Evolutionary conservation across 2,888 invertebrate genomes (phyloP).

Genomic region (Polylopha cassiicola): DNA sequence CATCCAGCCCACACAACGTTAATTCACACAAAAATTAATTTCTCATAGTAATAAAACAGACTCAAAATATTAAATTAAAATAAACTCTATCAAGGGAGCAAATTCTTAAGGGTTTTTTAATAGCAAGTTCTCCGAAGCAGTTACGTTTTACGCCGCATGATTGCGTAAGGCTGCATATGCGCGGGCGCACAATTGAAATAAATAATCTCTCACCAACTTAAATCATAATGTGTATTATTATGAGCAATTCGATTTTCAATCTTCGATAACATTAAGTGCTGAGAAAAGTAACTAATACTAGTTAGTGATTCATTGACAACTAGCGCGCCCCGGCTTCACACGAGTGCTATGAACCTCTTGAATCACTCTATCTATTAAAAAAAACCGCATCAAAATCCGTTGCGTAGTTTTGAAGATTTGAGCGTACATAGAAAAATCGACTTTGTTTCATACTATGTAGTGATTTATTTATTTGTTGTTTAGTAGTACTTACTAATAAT

Average conservation of each 20-base stretch:
- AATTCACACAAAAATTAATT: too few relatives aligned
- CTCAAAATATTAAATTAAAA: slow-evolving; percentile 10
- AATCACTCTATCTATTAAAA: too few relatives aligned
- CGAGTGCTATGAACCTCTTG: too few relatives aligned
- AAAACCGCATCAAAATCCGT: too few relatives aligned
- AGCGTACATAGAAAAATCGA: too few relatives aligned
- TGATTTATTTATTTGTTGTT: too few relatives aligned
- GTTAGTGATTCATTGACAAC: not conserved
- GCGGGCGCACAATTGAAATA: slow-evolving; percentile 32
- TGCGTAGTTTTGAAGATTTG: too few relatives aligned
- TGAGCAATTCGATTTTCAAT: not conserved
- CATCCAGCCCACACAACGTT: too few relatives aligned
- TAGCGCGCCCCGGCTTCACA: too few relatives aligned
- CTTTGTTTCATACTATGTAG: too few relatives aligned
- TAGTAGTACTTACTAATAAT: too few relatives aligned
- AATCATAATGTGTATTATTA: slow-evolving; percentile 29
- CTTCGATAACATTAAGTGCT: not conserved
- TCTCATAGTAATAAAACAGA: not conserved
- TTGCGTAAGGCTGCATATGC: slow-evolving; percentile 26
- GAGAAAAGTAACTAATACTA: not conserved
- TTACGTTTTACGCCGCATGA: slow-evolving; percentile 27
- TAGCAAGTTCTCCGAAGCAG: slow-evolving; percentile 7
- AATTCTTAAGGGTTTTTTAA: slow-evolving; percentile 13
- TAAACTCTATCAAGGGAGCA: slow-evolving; percentile 3
- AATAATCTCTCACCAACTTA: slow-evolving; percentile 27